phyloP scores from a whole-genome alignment of 2,113 vertebrate species.

The Catharus minimus region DNA sequence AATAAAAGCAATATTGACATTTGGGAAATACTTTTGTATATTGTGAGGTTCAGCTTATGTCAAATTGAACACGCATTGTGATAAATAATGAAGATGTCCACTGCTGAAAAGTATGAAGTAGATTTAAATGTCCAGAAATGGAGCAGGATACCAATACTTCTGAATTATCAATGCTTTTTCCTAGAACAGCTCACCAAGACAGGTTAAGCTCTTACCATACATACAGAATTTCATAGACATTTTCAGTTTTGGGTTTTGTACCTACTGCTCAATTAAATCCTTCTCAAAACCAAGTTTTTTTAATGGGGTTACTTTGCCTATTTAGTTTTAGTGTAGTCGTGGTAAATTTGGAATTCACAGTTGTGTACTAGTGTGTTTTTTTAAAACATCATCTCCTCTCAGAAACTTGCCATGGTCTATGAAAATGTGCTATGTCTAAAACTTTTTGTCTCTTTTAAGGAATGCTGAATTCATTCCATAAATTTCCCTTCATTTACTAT shows the following conservation, averaged over 20 bases:
- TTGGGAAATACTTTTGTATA: background rate
- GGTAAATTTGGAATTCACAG: background rate
- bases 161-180: background rate
- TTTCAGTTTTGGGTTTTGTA: background rate
- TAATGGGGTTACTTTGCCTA: background rate
- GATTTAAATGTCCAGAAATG: background rate
- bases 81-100: background rate
- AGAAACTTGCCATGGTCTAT: background rate
- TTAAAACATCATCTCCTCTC: background rate
- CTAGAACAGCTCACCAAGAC: background rate
- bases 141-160: background rate
- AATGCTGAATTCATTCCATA: background rate
- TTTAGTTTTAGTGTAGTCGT: background rate
- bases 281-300: background rate
- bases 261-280: background rate
- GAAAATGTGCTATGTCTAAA: background rate
- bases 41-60: background rate
- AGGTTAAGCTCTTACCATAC: background rate
- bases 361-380: fast-evolving
- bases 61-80: background rate
- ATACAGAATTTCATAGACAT: background rate
- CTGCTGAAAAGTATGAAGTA: background rate
- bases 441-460: background rate
- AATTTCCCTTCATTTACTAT: background rate
- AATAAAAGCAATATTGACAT: background rate